Conservation (phyloP, 2,113 vertebrate species). For the Natator depressus region DNA sequence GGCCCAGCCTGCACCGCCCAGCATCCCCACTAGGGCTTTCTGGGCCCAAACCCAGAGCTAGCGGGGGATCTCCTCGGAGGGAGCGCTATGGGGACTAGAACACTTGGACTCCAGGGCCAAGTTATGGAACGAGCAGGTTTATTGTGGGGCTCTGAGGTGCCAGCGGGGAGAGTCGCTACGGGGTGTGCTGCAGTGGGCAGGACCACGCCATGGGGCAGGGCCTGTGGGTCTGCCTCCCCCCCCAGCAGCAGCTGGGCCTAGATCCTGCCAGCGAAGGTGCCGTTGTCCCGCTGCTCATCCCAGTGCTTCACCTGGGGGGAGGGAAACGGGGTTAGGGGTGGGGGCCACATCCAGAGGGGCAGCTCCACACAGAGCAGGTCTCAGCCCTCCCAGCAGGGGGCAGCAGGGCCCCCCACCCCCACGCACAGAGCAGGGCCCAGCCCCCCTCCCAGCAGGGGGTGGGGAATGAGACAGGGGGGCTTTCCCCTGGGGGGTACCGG, state of each 20-base stretch:
- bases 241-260: background rate
- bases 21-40: background rate
- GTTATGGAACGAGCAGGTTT: background rate
- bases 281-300: background rate
- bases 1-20: background rate
- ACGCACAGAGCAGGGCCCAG: background rate
- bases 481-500: background rate
- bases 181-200: background rate
- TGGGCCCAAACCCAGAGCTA: background rate
- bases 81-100: background rate
- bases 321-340: background rate
- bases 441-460: background rate
- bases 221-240: background rate
- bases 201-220: background rate
- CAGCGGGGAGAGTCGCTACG: too few species aligned
- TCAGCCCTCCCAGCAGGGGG: background rate
- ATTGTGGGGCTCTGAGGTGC: background rate
- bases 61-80: background rate
- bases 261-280: constrained; percentile 7
- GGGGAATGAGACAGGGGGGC: background rate
- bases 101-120: background rate
- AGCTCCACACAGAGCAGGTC: background rate
- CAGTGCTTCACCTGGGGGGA: background rate
- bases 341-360: background rate
- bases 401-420: background rate